These are phyloP conservation scores for Etheostoma spectabile DNA, from an alignment of 2,113 vertebrate genomes.

Conservation along the genomic window DNA sequence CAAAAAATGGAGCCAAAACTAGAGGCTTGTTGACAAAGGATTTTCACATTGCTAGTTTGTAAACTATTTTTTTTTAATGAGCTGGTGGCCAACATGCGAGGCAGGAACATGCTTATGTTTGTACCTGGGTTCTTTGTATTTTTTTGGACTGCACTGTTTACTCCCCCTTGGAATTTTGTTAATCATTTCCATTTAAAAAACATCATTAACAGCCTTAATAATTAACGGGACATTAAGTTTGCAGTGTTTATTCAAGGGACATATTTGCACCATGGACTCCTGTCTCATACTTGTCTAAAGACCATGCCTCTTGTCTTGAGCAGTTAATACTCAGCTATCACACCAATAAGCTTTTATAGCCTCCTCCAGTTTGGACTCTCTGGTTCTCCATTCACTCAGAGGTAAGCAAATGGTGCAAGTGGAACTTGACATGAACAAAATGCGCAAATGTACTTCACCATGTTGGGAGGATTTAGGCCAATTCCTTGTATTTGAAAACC, in stretches of 20 bases:
- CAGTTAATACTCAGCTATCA: background rate
- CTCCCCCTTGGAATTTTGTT: too few species aligned
- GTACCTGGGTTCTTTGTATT: background rate
- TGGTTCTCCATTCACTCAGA: background rate
- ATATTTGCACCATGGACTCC: background rate
- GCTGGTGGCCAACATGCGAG: background rate
- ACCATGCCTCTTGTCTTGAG: background rate
- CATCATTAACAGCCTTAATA: too few species aligned
- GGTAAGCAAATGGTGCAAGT: background rate
- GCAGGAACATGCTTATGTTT: background rate
- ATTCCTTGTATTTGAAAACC: too few species aligned
- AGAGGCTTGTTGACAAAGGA: background rate
- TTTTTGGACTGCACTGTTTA: background rate
- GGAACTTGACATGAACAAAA: background rate
- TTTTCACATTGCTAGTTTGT: background rate
- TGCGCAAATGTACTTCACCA: background rate
- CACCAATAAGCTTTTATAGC: background rate
- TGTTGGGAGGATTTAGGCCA: background rate
- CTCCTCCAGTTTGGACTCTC: background rate
- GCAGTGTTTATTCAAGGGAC: too few species aligned
- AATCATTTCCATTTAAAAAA: too few species aligned
- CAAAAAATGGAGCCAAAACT: too few species aligned
- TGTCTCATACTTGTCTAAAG: background rate
- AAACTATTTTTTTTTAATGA: background rate
- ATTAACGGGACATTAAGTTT: background rate